These are phyloP conservation scores for Brachyhypopomus occidentalis DNA, from an alignment of 2,113 vertebrate species.

Conservation along the genomic window DNA sequence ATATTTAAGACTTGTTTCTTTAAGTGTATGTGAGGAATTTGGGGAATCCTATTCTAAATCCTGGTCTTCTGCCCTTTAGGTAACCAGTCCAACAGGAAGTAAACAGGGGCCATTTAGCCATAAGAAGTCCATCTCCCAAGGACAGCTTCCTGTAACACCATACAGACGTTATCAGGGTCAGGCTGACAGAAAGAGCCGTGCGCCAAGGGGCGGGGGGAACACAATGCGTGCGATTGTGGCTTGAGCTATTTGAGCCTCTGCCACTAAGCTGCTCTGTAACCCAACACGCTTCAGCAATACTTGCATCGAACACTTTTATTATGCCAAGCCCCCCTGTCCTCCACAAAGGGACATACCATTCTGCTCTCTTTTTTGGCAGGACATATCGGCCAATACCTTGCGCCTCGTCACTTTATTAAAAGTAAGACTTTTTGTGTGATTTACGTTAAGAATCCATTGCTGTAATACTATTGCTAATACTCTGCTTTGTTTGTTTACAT, in stretches of 20 bases:
- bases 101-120: slow-evolving; percentile 74
- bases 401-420: not conserved
- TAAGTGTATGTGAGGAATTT: no score
- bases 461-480: not conserved
- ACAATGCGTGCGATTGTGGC: slow-evolving; percentile 75
- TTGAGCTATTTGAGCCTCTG: slow-evolving; percentile 10
- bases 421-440: not conserved
- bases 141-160: slow-evolving; percentile 81
- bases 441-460: not conserved
- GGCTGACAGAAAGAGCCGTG: slow-evolving; percentile 17
- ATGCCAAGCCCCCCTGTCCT: slow-evolving; percentile 25
- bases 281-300: slow-evolving; percentile 62
- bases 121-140: slow-evolving; percentile 60
- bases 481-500: slow-evolving; percentile 5
- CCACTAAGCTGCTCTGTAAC: slow-evolving; percentile 62
- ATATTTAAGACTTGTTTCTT: no score
- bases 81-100: slow-evolving; percentile 83
- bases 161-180: slow-evolving; percentile 65
- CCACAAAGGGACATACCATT: not conserved
- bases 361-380: not conserved
- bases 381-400: not conserved
- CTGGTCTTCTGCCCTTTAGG: slow-evolving; percentile 67
- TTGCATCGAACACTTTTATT: slow-evolving; percentile 56
- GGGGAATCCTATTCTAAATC: not conserved
- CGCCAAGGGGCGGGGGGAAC: slow-evolving; percentile 34